Evolutionary conservation across 2,888 invertebrate genomes (phyloP).

Genomic region (Crossocerus cetratus): DNA sequence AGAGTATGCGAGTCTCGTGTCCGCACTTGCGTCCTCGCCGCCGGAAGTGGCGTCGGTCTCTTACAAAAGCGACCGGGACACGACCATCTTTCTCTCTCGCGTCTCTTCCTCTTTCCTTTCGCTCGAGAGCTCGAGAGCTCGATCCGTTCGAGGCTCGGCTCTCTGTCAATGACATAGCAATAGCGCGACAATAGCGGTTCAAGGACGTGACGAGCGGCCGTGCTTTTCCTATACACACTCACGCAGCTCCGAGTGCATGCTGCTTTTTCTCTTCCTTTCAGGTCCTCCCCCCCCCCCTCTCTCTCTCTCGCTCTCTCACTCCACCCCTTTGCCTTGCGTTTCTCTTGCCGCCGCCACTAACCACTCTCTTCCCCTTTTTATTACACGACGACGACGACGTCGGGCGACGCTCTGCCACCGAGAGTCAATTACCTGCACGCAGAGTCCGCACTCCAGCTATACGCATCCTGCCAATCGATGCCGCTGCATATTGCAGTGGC

Average conservation of each 20-base stretch:
- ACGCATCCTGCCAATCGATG: conserved; percentile 5
- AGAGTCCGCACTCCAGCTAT: conserved; percentile 5
- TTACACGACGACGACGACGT: conserved; percentile 13
- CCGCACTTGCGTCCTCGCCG: conserved; percentile 46
- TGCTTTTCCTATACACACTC: too few species aligned
- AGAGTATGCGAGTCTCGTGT: conserved; percentile 54
- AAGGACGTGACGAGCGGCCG: conserved; percentile 42
- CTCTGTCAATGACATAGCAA: conserved; percentile 44
- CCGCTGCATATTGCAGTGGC: too few species aligned
- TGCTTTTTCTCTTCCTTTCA: conserved; percentile 15
- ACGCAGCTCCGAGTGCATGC: neutral
- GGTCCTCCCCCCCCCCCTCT: neutral
- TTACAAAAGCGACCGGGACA: conserved; percentile 49
- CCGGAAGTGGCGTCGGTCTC: conserved; percentile 58
- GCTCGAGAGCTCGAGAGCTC: neutral
- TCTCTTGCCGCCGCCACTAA: neutral
- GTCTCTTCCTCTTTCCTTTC: conserved; percentile 12
- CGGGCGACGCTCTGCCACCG: too few species aligned
- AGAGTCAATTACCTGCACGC: conserved; percentile 47
- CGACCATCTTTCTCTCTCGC: conserved; percentile 13
- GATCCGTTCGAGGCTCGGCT: conserved; percentile 31
- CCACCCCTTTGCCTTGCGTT: neutral
- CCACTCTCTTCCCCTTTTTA: too few species aligned
- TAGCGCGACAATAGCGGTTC: conserved; percentile 40
- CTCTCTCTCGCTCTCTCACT: neutral